Evolutionary conservation across 2,113 vertebrate species (phyloP).

Genomic region (Oncorhynchus gorbuscha): DNA sequence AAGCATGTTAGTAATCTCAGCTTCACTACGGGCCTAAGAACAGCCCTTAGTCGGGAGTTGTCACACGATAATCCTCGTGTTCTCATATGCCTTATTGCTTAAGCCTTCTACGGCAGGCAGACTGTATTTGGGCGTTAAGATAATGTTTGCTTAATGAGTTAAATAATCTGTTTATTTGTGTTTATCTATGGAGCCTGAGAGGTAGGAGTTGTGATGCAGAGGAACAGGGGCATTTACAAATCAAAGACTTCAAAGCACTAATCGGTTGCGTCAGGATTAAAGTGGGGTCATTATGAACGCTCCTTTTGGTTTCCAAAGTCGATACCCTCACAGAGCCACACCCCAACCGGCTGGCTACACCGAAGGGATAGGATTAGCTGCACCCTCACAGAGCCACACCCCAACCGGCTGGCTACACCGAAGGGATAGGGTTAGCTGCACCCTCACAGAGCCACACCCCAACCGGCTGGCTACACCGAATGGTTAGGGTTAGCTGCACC

Average conservation of each 20-base stretch:
- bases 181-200: constrained; percentile 63
- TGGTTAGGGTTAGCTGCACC: constrained; percentile 32
- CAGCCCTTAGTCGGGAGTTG: too few relatives aligned
- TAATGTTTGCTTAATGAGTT: constrained; percentile 68
- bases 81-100: too few relatives aligned
- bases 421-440: not conserved
- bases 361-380: constrained; percentile 34
- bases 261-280: constrained; percentile 66
- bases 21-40: too few relatives aligned
- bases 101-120: constrained; percentile 56
- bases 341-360: constrained; percentile 37
- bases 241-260: constrained; percentile 71
- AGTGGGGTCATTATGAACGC: constrained; percentile 52
- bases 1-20: too few relatives aligned
- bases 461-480: constrained; percentile 43
- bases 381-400: constrained; percentile 22
- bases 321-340: constrained; percentile 45
- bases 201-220: constrained; percentile 46
- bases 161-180: constrained; percentile 60
- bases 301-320: constrained; percentile 52
- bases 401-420: too few relatives aligned
- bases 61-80: too few relatives aligned
- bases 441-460: constrained; percentile 29
- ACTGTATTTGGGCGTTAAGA: constrained; percentile 58
- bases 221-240: constrained; percentile 59